These are phyloP conservation scores for Lontra canadensis DNA, from an alignment of 2,113 vertebrate species.

Conservation along the genomic window DNA sequence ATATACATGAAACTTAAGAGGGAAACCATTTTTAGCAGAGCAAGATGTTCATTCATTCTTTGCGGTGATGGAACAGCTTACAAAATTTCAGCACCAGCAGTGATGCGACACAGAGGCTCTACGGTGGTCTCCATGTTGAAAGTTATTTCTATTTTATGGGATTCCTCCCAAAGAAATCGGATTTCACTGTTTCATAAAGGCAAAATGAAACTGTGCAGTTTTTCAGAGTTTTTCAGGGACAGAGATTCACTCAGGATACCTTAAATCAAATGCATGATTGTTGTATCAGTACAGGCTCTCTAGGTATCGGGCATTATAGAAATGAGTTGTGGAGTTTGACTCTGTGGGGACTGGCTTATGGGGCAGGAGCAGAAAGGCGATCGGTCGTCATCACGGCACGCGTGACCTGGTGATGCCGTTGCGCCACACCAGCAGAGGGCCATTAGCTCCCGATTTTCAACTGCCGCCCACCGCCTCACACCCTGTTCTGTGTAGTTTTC, in stretches of 20 bases:
- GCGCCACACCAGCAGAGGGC: background rate
- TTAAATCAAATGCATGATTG: background rate
- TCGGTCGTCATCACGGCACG: background rate
- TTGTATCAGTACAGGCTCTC: background rate
- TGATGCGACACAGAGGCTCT: background rate
- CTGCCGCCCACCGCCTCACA: background rate
- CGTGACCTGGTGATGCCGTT: background rate
- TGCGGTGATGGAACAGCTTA: background rate
- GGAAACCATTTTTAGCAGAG: slow-evolving; percentile 17
- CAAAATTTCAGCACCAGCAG: background rate
- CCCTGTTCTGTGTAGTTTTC: background rate
- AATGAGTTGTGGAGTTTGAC: background rate
- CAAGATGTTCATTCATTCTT: slow-evolving; percentile 7
- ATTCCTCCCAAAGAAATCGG: background rate
- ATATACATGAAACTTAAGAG: background rate
- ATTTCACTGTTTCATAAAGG: slow-evolving; percentile 27
- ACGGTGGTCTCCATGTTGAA: background rate
- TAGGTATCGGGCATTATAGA: background rate
- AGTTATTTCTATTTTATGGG: background rate
- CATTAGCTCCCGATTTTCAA: background rate
- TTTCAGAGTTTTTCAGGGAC: background rate
- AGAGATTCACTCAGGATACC: background rate
- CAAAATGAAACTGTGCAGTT: background rate
- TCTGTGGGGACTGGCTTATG: background rate
- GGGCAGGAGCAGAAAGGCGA: background rate